phyloP scores from a whole-genome alignment of 2,888 invertebrate species.

The Pheosia gnoma region DNA sequence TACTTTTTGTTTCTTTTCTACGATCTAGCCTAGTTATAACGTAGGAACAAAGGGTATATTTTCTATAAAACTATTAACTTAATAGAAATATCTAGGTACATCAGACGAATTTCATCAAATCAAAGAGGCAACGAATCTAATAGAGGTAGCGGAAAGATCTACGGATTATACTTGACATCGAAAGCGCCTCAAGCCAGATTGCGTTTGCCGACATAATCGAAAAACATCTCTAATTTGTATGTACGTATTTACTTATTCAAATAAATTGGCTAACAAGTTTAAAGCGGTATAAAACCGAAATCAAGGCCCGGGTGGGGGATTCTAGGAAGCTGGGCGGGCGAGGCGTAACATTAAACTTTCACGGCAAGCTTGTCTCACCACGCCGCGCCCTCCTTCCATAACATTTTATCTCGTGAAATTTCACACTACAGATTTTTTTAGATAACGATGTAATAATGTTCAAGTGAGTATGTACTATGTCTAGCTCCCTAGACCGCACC shows the following conservation, averaged over 20 bases:
- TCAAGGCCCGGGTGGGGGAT: constrained; percentile 61
- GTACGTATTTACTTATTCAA: constrained; percentile 53
- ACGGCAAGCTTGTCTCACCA: constrained; percentile 51
- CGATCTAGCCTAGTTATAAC: too few relatives aligned
- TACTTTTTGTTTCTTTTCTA: too few relatives aligned
- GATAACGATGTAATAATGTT: constrained; percentile 53
- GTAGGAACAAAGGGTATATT: too few relatives aligned
- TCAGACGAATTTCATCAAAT: neutral
- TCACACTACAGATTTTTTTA: constrained; percentile 59
- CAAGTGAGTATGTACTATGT: constrained; percentile 35
- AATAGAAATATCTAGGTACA: neutral
- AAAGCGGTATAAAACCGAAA: constrained; percentile 65
- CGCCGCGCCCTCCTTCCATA: constrained; percentile 43
- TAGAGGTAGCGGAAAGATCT: constrained; percentile 5
- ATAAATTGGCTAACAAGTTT: constrained; percentile 61
- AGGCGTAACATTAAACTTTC: constrained; percentile 73
- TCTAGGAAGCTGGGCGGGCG: constrained; percentile 55
- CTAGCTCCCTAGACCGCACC: constrained; percentile 30
- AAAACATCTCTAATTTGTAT: constrained; percentile 24
- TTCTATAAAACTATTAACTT: neutral
- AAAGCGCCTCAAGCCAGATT: constrained; percentile 20
- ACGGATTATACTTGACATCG: constrained; percentile 12
- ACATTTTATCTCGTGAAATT: constrained; percentile 62
- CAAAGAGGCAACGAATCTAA: constrained; percentile 1
- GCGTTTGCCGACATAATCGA: constrained; percentile 15